phyloP scores from a whole-genome alignment of 2,888 invertebrate genomes.

The Drosophila putrida region DNA sequence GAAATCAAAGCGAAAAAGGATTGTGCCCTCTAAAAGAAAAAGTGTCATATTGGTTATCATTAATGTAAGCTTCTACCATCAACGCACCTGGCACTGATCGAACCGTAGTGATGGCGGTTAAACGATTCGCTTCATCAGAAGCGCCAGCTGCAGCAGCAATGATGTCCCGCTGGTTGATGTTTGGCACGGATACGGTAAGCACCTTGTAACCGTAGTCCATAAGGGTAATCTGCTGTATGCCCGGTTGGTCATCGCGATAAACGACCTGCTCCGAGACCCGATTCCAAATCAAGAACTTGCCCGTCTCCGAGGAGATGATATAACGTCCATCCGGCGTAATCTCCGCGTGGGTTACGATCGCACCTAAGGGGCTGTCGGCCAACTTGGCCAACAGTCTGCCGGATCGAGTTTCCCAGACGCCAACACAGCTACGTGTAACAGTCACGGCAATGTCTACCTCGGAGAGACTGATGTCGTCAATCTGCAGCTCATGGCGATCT shows the following conservation, averaged over 20 bases:
- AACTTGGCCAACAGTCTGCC: slow-evolving; percentile 94
- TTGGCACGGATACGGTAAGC: slow-evolving; percentile 84
- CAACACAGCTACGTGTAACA: slow-evolving; percentile 97
- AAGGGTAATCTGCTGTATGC: slow-evolving; percentile 85
- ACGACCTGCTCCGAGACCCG: slow-evolving; percentile 89
- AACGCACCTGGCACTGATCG: slow-evolving; percentile 90
- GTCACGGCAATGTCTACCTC: slow-evolving; percentile 94
- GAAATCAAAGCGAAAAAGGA: slow-evolving; percentile 93
- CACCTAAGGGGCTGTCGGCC: slow-evolving; percentile 96
- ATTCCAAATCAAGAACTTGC: slow-evolving; percentile 96
- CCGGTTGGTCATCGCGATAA: slow-evolving; percentile 91
- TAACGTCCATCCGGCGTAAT: slow-evolving; percentile 94
- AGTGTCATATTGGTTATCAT: neutral
- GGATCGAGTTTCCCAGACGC: slow-evolving; percentile 96
- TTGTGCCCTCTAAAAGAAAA: slow-evolving; percentile 88
- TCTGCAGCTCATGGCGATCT: slow-evolving; percentile 96
- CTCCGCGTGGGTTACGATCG: slow-evolving; percentile 96
- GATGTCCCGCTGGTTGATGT: slow-evolving; percentile 86
- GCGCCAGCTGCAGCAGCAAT: slow-evolving; percentile 85
- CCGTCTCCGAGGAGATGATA: slow-evolving; percentile 96
- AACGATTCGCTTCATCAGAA: slow-evolving; percentile 88
- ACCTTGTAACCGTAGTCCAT: slow-evolving; percentile 85
- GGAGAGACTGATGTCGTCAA: slow-evolving; percentile 95
- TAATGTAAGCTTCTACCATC: neutral
- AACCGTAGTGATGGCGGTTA: slow-evolving; percentile 89